phyloP scores from a whole-genome alignment of 2,113 vertebrate genomes.

The Megaceryle torquata region DNA sequence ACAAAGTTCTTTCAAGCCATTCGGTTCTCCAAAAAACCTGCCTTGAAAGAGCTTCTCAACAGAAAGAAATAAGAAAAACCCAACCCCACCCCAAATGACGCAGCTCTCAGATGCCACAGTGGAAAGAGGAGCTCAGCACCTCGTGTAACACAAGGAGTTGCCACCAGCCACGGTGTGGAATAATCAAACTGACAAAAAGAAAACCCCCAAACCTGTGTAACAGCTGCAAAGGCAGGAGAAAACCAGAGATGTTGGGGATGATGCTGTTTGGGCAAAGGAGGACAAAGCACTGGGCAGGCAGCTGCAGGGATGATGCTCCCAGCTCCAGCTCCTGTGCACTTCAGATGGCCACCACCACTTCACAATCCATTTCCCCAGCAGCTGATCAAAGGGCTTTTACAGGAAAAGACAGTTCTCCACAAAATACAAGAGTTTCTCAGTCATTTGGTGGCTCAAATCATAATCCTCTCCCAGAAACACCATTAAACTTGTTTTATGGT shows the following conservation, averaged over 20 bases:
- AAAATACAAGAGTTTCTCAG: neutral
- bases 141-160: neutral
- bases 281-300: accelerated
- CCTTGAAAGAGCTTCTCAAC: neutral
- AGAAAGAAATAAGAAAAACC: neutral
- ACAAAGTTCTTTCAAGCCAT: neutral
- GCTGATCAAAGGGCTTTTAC: neutral
- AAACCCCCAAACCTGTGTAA: accelerated
- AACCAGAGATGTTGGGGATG: neutral
- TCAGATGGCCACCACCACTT: neutral
- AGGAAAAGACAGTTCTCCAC: neutral
- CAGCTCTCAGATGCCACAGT: neutral
- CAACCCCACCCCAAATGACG: neutral
- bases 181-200: neutral
- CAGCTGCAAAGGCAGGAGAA: neutral
- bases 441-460: neutral
- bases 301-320: accelerated
- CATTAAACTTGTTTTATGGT: neutral
- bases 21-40: neutral
- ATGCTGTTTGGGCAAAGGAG: neutral
- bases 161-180: accelerated
- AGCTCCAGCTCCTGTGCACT: neutral
- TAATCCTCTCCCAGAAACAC: neutral
- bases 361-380: neutral
- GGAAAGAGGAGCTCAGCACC: neutral